phyloP scores from a whole-genome alignment of 2,113 vertebrate genomes.

The Pachycephala philippinensis region DNA sequence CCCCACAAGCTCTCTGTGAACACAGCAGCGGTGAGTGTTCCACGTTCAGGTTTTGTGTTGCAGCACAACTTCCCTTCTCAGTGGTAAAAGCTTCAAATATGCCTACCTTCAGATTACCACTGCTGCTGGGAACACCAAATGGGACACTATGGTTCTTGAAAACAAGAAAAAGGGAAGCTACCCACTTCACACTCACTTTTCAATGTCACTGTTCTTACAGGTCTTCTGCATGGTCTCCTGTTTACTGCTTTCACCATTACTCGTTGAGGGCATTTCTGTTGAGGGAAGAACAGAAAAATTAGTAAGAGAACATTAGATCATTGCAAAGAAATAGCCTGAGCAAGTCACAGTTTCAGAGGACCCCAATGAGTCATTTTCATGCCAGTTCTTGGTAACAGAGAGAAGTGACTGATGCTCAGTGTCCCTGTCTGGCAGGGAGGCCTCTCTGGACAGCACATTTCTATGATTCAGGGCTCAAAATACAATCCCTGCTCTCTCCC shows the following conservation, averaged over 20 bases:
- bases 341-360: background rate
- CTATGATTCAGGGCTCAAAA: background rate
- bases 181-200: constrained; percentile 84
- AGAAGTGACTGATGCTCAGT: background rate
- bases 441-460: background rate
- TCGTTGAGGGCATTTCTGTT: constrained; percentile 97
- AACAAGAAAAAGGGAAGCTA: background rate
- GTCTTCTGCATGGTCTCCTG: constrained; percentile 92
- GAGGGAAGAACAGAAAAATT: background rate
- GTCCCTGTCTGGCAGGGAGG: background rate
- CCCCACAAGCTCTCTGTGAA: background rate
- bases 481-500: background rate
- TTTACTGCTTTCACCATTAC: constrained; percentile 96
- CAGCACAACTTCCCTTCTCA: background rate
- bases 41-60: background rate
- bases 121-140: background rate
- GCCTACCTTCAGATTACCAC: background rate
- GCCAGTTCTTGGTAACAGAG: background rate
- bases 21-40: background rate
- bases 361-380: background rate
- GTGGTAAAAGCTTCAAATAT: background rate
- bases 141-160: background rate
- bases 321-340: background rate
- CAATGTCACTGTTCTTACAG: constrained; percentile 99
- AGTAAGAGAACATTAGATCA: background rate